These are phyloP conservation scores for Ormia ochracea DNA, from an alignment of 2,888 invertebrate species.

Conservation along the genomic window DNA sequence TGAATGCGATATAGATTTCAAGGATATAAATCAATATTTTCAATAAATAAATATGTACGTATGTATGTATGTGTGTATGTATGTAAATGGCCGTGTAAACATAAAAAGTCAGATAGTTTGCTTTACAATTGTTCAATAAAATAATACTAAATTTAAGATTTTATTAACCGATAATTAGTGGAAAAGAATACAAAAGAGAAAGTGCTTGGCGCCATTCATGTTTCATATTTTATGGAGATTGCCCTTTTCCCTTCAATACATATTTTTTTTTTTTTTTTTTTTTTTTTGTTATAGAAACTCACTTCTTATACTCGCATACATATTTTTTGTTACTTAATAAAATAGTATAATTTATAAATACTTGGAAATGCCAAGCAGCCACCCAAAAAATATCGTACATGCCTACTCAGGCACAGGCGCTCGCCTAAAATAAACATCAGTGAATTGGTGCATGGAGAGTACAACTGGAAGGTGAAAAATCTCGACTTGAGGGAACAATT, in stretches of 20 bases:
- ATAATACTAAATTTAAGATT: not conserved
- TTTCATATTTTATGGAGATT: not conserved
- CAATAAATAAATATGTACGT: not conserved
- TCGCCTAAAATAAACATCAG: not conserved
- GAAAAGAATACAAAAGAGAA: not conserved
- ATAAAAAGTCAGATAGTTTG: not conserved
- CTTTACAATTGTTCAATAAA: not conserved
- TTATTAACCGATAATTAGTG: not conserved
- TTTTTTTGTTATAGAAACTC: no score
- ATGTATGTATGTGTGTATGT: not conserved
- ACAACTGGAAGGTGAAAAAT: conserved; percentile 19
- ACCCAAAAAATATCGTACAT: not conserved
- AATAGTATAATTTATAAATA: conserved; percentile 65
- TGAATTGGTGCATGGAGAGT: conserved; percentile 19
- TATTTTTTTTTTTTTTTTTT: no score
- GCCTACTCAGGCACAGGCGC: not conserved
- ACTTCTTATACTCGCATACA: not conserved
- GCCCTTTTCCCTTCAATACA: no score
- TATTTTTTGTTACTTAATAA: conserved; percentile 70
- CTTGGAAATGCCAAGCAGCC: conserved; percentile 59
- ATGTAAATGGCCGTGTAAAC: not conserved
- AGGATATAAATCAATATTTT: conserved; percentile 42
- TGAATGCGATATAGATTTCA: conserved; percentile 3
- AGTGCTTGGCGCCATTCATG: conserved; percentile 28
- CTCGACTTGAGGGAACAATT: conserved; percentile 49